Evolutionary conservation across 1,140 invertebrate genomes (phyloP).

Genomic region (Odontomachus brunneus): DNA sequence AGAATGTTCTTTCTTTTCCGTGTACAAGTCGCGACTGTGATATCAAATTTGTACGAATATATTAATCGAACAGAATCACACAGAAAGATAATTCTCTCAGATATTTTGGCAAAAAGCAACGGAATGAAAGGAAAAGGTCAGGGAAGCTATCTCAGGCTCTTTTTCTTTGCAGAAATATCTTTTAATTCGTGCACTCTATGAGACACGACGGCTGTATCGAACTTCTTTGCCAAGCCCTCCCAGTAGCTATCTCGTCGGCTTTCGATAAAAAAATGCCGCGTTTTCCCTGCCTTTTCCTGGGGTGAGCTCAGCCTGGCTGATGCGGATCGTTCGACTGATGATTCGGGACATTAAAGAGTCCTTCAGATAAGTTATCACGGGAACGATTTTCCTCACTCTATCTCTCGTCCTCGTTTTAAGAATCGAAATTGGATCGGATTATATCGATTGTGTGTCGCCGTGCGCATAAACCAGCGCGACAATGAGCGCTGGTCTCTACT

Average conservation of each 20-base stretch:
- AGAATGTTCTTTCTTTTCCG: too few species aligned
- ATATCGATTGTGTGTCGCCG: constrained; percentile 46
- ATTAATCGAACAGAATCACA: too few species aligned
- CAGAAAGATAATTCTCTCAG: too few species aligned
- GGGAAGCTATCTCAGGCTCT: too few species aligned
- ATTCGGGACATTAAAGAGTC: constrained; percentile 62
- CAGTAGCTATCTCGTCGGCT: constrained; percentile 46
- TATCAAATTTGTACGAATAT: too few species aligned
- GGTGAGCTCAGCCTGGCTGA: constrained; percentile 26
- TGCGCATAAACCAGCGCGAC: constrained; percentile 13
- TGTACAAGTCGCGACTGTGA: too few species aligned
- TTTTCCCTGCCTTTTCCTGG: background rate
- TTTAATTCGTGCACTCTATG: constrained; percentile 29
- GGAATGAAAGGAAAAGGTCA: background rate
- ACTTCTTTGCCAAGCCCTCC: constrained; percentile 14
- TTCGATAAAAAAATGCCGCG: constrained; percentile 49
- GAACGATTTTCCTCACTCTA: constrained; percentile 29
- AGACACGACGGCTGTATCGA: constrained; percentile 6
- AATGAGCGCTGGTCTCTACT: constrained; percentile 1
- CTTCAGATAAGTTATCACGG: constrained; percentile 62
- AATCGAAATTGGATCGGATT: constrained; percentile 39
- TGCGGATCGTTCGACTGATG: constrained; percentile 60
- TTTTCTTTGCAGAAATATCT: constrained; percentile 4
- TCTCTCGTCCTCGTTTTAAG: constrained; percentile 52
- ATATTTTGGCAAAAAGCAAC: background rate